These are phyloP conservation scores for Bombus consobrinus DNA, from an alignment of 1,140 invertebrate genomes.

Conservation along the genomic window DNA sequence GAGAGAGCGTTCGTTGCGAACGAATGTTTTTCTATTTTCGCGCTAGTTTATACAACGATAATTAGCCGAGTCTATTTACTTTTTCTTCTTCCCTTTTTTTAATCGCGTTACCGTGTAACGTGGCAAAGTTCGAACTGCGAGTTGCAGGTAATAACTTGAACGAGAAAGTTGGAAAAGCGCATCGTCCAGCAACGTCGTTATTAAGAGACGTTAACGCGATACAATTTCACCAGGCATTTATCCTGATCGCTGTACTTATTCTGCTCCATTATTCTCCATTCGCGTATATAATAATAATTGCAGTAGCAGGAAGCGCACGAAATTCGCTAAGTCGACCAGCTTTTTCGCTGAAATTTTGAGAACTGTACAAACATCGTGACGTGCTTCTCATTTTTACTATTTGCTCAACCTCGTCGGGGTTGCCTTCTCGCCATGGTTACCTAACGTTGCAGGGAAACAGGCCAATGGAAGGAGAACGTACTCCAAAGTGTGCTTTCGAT, in stretches of 20 bases:
- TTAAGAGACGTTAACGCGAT: neutral
- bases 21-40: neutral
- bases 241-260: neutral
- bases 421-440: neutral
- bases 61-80: neutral
- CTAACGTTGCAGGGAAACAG: neutral
- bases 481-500: neutral
- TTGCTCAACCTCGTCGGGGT: neutral
- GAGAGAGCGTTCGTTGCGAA: neutral
- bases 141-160: neutral
- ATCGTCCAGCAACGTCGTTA: neutral
- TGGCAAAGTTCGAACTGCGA: neutral
- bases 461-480: neutral
- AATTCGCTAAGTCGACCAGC: neutral
- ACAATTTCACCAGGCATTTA: neutral
- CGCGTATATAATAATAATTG: neutral
- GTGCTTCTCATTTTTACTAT: neutral
- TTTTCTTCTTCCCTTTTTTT: neutral
- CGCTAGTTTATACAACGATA: neutral
- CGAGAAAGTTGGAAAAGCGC: neutral
- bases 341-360: neutral
- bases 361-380: neutral
- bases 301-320: too few relatives aligned
- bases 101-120: neutral
- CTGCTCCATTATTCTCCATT: too few relatives aligned